Evolutionary conservation across 2,113 vertebrate genomes (phyloP).

Genomic region (Butorides virescens): DNA sequence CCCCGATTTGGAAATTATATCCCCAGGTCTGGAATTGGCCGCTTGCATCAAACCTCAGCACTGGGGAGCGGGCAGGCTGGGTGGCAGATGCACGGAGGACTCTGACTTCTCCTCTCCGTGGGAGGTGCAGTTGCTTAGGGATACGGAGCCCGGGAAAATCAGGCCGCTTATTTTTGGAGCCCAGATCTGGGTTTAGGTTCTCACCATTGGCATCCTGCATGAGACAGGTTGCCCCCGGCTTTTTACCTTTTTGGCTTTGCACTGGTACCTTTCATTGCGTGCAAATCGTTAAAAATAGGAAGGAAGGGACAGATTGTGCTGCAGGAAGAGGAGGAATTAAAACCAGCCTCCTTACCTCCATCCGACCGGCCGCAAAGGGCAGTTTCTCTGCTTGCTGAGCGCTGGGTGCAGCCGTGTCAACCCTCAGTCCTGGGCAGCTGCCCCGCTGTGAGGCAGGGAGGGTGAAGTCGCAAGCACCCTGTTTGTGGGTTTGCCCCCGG

Average conservation of each 20-base stretch:
- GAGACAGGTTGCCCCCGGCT: background rate
- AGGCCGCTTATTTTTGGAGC: constrained; percentile 61
- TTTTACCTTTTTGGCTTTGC: accelerated
- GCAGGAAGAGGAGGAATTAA: background rate
- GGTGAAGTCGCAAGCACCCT: accelerated
- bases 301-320: background rate
- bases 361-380: background rate
- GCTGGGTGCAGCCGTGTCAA: background rate
- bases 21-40: background rate
- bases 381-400: background rate
- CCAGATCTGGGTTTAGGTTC: constrained; percentile 46
- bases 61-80: background rate
- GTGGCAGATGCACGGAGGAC: background rate
- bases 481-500: background rate
- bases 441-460: accelerated
- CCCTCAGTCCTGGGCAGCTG: background rate
- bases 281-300: background rate
- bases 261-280: background rate
- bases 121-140: constrained; percentile 12
- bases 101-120: background rate
- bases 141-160: background rate
- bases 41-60: accelerated
- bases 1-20: background rate
- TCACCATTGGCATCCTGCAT: background rate
- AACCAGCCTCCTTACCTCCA: background rate